These are phyloP conservation scores for Azorinus chamasolen DNA, from an alignment of 2,888 invertebrate genomes.

Conservation along the genomic window DNA sequence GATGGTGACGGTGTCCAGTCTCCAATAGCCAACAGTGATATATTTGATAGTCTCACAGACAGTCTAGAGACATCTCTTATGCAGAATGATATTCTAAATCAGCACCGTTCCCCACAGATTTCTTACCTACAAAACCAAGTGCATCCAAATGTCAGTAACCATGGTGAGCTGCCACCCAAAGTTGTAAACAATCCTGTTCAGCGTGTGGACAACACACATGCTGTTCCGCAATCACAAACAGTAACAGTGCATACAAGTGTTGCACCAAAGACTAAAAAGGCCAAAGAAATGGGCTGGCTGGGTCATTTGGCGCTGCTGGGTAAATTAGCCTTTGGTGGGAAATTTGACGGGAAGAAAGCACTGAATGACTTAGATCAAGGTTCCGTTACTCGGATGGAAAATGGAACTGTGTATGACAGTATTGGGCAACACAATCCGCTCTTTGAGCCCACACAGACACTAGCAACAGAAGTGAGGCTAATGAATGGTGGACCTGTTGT, in stretches of 20 bases:
- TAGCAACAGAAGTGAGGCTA: slow-evolving; percentile 79
- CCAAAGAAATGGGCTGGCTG: slow-evolving; percentile 72
- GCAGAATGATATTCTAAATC: slow-evolving; percentile 87
- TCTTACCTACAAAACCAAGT: slow-evolving; percentile 93
- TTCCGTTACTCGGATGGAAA: slow-evolving; percentile 28
- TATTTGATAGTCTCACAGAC: slow-evolving; percentile 82
- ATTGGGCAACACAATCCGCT: slow-evolving; percentile 59
- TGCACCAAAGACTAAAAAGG: slow-evolving; percentile 69
- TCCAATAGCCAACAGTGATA: slow-evolving; percentile 58
- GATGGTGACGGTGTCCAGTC: slow-evolving; percentile 60
- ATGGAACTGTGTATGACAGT: slow-evolving; percentile 48
- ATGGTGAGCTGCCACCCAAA: slow-evolving; percentile 82
- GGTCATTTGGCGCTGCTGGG: slow-evolving; percentile 60
- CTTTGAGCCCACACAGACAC: slow-evolving; percentile 60
- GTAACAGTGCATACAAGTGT: slow-evolving; percentile 17
- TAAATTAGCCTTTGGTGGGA: slow-evolving; percentile 61
- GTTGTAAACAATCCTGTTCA: slow-evolving; percentile 82
- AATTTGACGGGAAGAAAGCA: slow-evolving; percentile 44
- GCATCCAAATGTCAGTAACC: slow-evolving; percentile 83
- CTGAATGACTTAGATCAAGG: slow-evolving; percentile 28
- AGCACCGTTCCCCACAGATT: slow-evolving; percentile 87
- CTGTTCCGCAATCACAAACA: slow-evolving; percentile 24
- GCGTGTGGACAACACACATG: slow-evolving; percentile 25
- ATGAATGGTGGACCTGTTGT: slow-evolving; percentile 75
- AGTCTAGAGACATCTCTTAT: slow-evolving; percentile 85